These are phyloP conservation scores for Drosophila bocki DNA, from an alignment of 1,140 invertebrate genomes.

Conservation along the genomic window DNA sequence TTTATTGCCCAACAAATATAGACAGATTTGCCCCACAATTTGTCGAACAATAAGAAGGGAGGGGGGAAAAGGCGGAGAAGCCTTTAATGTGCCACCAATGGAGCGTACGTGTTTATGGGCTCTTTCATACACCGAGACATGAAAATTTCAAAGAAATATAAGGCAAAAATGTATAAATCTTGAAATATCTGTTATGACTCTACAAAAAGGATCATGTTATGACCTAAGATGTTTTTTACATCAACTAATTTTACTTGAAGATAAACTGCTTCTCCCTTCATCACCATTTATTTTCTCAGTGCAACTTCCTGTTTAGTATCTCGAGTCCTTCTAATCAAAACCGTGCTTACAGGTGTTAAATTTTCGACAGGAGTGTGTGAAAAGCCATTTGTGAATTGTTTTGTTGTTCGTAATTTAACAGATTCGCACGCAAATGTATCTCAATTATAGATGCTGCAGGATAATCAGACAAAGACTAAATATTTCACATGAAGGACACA, in stretches of 20 bases:
- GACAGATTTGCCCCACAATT: constrained; percentile 44
- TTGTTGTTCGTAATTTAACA: not conserved
- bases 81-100: constrained; percentile 59
- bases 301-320: not conserved
- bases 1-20: constrained; percentile 39
- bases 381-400: constrained; percentile 5
- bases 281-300: not conserved
- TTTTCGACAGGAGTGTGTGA: not conserved
- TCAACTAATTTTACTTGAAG: too few relatives aligned
- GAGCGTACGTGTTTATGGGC: constrained; percentile 61
- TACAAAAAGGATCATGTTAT: not conserved
- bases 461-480: not conserved
- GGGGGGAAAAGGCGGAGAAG: not conserved
- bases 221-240: too few relatives aligned
- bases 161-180: not conserved
- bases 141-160: not conserved
- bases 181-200: too few relatives aligned
- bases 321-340: constrained; percentile 10
- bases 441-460: not conserved
- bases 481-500: constrained; percentile 3
- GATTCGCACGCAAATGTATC: not conserved
- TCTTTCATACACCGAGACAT: not conserved
- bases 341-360: not conserved
- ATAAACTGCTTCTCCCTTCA: not conserved
- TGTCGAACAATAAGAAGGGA: constrained; percentile 42